Conservation (phyloP, 2,888 invertebrate species). For the Clusia tigrina region DNA sequence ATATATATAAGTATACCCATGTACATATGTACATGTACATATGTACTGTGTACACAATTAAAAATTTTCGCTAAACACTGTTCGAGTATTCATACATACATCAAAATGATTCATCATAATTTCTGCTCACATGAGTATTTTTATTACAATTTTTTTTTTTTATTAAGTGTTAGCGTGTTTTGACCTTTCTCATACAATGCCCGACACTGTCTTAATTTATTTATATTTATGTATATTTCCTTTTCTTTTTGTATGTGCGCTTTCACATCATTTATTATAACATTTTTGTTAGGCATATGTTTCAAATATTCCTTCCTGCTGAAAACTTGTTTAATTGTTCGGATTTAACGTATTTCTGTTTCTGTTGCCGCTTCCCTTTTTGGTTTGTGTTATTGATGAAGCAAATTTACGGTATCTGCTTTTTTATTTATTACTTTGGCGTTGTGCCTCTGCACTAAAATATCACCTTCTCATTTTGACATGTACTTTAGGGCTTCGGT, state of each 20-base stretch:
- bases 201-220: slow-evolving; percentile 4
- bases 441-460: slow-evolving; percentile 16
- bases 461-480: slow-evolving; percentile 22
- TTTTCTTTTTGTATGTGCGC: not conserved
- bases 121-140: not conserved
- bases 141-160: slow-evolving; percentile 5
- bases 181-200: slow-evolving; percentile 18
- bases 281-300: not conserved
- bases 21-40: not conserved
- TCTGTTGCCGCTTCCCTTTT: not conserved
- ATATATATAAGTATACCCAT: not conserved
- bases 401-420: slow-evolving; percentile 9
- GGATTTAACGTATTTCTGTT: not conserved
- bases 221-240: not conserved
- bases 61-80: not conserved
- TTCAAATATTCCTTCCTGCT: slow-evolving; percentile 1
- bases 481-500: too few species aligned
- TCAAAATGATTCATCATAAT: slow-evolving; percentile 16
- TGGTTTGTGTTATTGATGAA: slow-evolving; percentile 9
- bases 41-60: not conserved
- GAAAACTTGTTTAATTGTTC: not conserved
- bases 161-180: slow-evolving; percentile 15
- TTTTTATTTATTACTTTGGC: slow-evolving; percentile 10
- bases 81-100: too few species aligned
- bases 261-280: not conserved